phyloP scores from a whole-genome alignment of 2,113 vertebrate genomes.

The Oncorhynchus clarkii region DNA sequence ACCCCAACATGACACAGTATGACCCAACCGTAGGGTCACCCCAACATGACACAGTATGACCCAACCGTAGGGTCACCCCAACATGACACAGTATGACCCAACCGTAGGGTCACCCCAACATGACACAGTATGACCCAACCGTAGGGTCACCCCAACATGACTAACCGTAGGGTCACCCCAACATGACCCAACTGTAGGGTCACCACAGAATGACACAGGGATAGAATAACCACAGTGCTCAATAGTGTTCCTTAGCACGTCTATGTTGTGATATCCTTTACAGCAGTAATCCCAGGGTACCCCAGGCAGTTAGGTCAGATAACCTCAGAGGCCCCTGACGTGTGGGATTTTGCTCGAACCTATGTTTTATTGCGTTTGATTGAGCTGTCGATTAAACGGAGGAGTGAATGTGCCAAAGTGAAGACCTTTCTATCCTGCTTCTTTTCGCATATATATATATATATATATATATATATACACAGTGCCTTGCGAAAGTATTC shows the following conservation, averaged over 20 bases:
- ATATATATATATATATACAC: no score
- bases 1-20: no score
- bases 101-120: background rate
- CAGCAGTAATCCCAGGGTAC: background rate
- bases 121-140: background rate
- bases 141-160: no score
- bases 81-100: conserved; percentile 11
- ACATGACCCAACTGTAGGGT: background rate
- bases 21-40: no score
- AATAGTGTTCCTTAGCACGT: no score
- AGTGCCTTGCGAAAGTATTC: no score
- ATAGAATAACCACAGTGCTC: no score
- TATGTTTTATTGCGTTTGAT: conserved; percentile 46
- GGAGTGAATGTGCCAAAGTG: conserved; percentile 11
- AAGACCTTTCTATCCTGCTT: conserved; percentile 12
- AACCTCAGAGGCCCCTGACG: conserved; percentile 42
- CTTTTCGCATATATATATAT: conserved; percentile 32
- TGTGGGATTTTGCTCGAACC: conserved; percentile 22
- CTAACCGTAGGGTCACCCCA: background rate
- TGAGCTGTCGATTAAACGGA: background rate
- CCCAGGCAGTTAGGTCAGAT: conserved; percentile 62
- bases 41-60: background rate
- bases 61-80: background rate
- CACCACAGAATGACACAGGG: background rate
- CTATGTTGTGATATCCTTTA: background rate